These are phyloP conservation scores for Sinocyclocheilus anshuiensis DNA, from an alignment of 2,113 vertebrate species.

Conservation along the genomic window DNA sequence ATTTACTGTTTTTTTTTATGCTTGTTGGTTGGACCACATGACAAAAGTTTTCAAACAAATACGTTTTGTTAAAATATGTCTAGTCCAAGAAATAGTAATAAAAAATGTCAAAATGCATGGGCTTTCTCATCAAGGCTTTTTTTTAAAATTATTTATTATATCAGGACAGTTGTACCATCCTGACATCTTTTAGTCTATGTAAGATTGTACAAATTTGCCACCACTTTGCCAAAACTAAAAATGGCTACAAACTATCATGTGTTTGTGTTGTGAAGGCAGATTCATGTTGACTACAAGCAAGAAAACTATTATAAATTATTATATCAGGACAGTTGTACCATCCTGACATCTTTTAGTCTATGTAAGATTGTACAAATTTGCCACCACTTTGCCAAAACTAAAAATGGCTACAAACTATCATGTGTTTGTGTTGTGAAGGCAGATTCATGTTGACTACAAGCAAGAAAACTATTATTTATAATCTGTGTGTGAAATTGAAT, in stretches of 20 bases:
- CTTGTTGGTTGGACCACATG: background rate
- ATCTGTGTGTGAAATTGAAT: background rate
- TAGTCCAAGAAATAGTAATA: background rate
- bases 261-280: background rate
- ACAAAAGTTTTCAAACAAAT: background rate
- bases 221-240: background rate
- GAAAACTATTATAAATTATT: background rate
- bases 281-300: background rate
- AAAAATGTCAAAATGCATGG: background rate
- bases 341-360: background rate
- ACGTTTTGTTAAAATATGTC: background rate
- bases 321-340: background rate
- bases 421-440: background rate
- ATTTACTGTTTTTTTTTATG: background rate
- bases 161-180: background rate
- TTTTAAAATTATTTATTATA: background rate
- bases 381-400: background rate
- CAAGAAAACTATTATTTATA: background rate
- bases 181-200: background rate
- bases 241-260: background rate
- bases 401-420: background rate
- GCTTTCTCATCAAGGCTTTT: background rate
- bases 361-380: background rate
- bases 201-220: background rate
- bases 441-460: background rate